Evolutionary conservation across 1,140 invertebrate species (phyloP).

Genomic region (Stratiolaelaps scimitus): DNA sequence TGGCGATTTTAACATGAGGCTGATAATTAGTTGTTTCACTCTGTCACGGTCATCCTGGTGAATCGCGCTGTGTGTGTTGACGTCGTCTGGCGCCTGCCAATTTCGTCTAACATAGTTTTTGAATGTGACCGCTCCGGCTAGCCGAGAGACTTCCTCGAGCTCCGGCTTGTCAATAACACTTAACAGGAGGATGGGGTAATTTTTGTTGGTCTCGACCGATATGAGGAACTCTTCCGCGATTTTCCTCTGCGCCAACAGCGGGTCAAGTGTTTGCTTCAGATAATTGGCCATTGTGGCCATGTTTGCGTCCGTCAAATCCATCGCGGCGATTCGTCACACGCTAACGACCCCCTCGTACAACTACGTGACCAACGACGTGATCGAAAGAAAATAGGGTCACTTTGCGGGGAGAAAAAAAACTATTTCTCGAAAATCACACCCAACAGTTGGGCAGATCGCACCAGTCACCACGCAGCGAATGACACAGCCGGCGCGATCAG

Average conservation of each 20-base stretch:
- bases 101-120: conserved; percentile 94
- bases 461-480: too few species aligned
- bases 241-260: conserved; percentile 31
- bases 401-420: too few species aligned
- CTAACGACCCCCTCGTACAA: too few species aligned
- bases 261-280: conserved; percentile 8
- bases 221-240: conserved; percentile 78
- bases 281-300: not conserved
- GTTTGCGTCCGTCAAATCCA: conserved; percentile 2
- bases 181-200: conserved; percentile 73
- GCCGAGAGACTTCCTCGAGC: conserved; percentile 59
- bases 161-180: conserved; percentile 64
- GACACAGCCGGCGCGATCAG: too few species aligned
- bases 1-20: conserved; percentile 79
- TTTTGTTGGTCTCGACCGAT: conserved; percentile 73
- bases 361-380: too few species aligned
- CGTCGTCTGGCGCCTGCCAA: conserved; percentile 51
- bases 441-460: too few species aligned
- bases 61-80: conserved; percentile 48
- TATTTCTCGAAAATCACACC: too few species aligned
- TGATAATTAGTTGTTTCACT: conserved; percentile 74
- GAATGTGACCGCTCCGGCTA: conserved; percentile 79
- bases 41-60: conserved; percentile 59
- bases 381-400: too few species aligned
- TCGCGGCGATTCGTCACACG: not conserved